Percentiles rank a stretch among this genome's conserved stretches.
phyloP scores from a whole-genome alignment of 2,113 vertebrate species.

The Pelvicachromis taeniatus region DNA sequence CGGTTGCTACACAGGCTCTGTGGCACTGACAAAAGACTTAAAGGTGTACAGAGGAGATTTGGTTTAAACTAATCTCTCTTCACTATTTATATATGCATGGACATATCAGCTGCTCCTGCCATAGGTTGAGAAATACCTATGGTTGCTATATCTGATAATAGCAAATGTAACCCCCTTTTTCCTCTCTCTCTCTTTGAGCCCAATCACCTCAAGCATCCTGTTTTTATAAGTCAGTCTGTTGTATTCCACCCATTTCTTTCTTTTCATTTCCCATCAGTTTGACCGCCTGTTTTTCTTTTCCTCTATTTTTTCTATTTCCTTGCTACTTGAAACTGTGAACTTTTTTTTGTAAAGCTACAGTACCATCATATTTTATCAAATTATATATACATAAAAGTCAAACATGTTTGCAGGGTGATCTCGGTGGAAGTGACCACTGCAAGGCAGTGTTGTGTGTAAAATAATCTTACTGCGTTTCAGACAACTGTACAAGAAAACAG shows the following conservation, averaged over 20 bases:
- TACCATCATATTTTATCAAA: neutral
- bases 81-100: conserved; percentile 73
- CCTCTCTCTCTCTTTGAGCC: conserved; percentile 46
- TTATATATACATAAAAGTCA: neutral
- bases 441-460: conserved; percentile 59
- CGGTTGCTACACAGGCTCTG: conserved; percentile 46
- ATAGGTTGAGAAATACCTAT: conserved; percentile 73
- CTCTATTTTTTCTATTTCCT: neutral
- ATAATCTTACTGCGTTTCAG: conserved; percentile 1
- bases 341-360: neutral
- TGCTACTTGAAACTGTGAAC: neutral
- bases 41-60: conserved; percentile 70
- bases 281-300: neutral
- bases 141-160: conserved; percentile 64
- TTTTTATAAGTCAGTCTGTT: conserved; percentile 1
- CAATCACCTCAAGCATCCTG: neutral
- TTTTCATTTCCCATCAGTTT: neutral
- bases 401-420: conserved; percentile 16
- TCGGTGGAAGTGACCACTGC: conserved; percentile 44
- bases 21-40: conserved; percentile 70
- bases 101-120: conserved; percentile 62
- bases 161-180: conserved; percentile 43
- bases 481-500: neutral
- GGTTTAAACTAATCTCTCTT: conserved; percentile 69
- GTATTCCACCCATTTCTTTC: neutral